These are phyloP conservation scores for Danio albolineatus DNA, from an alignment of 2,797 vertebrate genomes.

Conservation along the genomic window DNA sequence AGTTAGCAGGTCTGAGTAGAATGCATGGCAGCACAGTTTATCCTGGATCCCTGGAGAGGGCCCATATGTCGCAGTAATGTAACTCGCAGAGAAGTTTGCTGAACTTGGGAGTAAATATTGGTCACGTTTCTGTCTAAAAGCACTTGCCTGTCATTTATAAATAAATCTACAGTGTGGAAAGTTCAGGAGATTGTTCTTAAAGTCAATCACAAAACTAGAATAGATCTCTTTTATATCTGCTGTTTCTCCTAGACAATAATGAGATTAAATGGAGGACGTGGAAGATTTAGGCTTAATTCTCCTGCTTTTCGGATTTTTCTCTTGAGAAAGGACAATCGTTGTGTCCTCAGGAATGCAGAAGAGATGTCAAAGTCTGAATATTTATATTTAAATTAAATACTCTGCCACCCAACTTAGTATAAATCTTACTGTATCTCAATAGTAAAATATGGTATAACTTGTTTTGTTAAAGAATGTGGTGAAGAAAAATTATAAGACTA, in stretches of 20 bases:
- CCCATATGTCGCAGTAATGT: constrained; percentile 51
- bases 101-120: background rate
- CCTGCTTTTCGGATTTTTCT: background rate
- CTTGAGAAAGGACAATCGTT: background rate
- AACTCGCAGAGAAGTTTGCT: constrained; percentile 41
- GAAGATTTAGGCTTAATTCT: background rate
- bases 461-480: background rate
- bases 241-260: background rate
- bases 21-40: constrained; percentile 61
- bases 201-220: background rate
- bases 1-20: constrained; percentile 59
- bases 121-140: constrained; percentile 8
- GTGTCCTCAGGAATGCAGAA: too few species aligned
- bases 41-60: constrained; percentile 55
- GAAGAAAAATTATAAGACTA: background rate
- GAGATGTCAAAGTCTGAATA: too few species aligned
- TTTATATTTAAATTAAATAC: too few species aligned
- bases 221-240: background rate
- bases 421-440: background rate
- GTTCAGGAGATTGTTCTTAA: background rate
- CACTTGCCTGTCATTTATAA: constrained; percentile 10
- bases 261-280: background rate
- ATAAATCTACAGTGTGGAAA: background rate
- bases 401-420: background rate
- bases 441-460: background rate